A percentile compares a stretch with the other conserved stretches of the same genome.
phyloP scores from a whole-genome alignment of 2,113 vertebrate genomes.

The Tinamus guttatus region DNA sequence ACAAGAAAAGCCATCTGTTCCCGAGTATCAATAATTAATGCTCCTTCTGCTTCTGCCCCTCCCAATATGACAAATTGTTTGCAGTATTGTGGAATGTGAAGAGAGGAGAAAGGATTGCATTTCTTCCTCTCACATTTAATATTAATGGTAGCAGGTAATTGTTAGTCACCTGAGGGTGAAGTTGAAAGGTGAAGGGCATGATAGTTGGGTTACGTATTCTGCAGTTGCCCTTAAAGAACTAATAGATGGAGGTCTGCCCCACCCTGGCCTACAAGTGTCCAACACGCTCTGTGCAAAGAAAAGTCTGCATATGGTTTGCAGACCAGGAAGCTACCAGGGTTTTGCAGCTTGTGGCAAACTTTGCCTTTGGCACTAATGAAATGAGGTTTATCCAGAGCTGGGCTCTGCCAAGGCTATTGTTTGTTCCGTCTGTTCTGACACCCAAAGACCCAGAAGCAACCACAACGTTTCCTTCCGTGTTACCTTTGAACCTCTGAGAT shows the following conservation, averaged over 20 bases:
- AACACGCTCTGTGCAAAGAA: background rate
- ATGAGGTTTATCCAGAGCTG: background rate
- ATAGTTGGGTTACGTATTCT: background rate
- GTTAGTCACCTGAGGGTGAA: conserved; percentile 61
- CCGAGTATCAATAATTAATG: conserved; percentile 66
- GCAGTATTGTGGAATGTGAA: conserved; percentile 64
- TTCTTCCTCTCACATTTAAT: conserved; percentile 65
- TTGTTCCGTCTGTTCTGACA: background rate
- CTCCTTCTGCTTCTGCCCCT: conserved; percentile 30
- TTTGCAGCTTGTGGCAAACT: background rate
- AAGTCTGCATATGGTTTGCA: background rate
- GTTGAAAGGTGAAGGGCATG: conserved; percentile 54
- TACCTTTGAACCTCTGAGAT: background rate
- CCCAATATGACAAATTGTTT: conserved; percentile 68
- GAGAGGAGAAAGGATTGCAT: conserved; percentile 54
- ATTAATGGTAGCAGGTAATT: conserved; percentile 68
- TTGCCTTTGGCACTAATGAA: background rate
- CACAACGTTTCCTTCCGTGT: background rate
- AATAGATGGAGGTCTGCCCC: background rate
- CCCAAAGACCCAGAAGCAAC: background rate
- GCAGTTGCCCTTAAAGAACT: background rate
- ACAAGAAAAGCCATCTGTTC: conserved; percentile 72
- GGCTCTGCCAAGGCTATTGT: background rate
- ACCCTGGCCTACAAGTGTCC: background rate
- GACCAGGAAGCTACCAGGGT: rapidly evolving